These are phyloP conservation scores for Samia ricini DNA, from an alignment of 1,140 invertebrate genomes.

Conservation along the genomic window DNA sequence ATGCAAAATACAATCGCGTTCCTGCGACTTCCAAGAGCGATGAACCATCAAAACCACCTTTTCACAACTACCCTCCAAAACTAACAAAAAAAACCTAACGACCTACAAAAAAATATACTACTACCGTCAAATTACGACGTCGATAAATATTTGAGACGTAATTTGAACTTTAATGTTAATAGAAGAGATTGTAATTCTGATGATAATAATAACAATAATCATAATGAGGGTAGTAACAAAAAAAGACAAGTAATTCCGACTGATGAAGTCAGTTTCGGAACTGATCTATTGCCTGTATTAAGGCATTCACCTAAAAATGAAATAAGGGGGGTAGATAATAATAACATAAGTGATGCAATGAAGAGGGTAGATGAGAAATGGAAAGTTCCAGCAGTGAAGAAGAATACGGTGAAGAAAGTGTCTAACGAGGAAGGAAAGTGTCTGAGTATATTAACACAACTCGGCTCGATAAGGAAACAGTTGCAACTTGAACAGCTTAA, in stretches of 20 bases:
- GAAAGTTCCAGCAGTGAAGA: conserved; percentile 78
- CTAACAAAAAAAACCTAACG: conserved; percentile 41
- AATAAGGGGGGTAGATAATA: conserved; percentile 20
- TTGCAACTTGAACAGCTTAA: conserved; percentile 78
- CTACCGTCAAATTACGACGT: conserved; percentile 64
- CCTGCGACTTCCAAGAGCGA: conserved; percentile 19
- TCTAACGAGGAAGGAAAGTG: conserved; percentile 69
- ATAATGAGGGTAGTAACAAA: neutral
- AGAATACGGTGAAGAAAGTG: conserved; percentile 76
- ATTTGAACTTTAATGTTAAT: conserved; percentile 47
- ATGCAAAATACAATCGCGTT: neutral
- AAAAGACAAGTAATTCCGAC: neutral
- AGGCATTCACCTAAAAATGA: conserved; percentile 71
- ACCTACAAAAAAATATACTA: conserved; percentile 58
- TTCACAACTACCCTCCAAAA: conserved; percentile 35
- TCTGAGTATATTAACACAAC: conserved; percentile 77
- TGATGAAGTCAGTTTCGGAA: neutral
- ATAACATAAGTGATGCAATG: conserved; percentile 67
- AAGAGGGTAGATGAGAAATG: conserved; percentile 76
- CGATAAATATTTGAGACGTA: conserved; percentile 58
- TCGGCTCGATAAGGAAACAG: conserved; percentile 79
- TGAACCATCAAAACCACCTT: conserved; percentile 28
- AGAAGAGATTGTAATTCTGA: conserved; percentile 1
- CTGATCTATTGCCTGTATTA: conserved; percentile 69
- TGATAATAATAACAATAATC: neutral